These are phyloP conservation scores for Stenchaetothrips biformis DNA, from an alignment of 2,888 invertebrate genomes.

Conservation along the genomic window DNA sequence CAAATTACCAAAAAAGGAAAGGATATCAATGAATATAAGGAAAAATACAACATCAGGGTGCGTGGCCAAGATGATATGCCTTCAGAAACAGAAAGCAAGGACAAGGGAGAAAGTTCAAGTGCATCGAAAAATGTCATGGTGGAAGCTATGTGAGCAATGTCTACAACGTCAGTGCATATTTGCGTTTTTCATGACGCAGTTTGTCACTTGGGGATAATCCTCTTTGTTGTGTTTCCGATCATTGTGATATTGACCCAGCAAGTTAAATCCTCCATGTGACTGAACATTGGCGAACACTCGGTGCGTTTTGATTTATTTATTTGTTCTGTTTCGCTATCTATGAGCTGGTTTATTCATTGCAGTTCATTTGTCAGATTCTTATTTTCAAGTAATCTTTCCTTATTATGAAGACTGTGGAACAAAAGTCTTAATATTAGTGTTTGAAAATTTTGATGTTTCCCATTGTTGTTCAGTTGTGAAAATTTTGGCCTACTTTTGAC, in stretches of 20 bases:
- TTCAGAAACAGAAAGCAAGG: slow-evolving; percentile 33
- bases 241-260: slow-evolving; percentile 3
- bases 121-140: slow-evolving; percentile 37
- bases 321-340: not conserved
- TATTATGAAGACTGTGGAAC: not conserved
- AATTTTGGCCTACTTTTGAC: not conserved
- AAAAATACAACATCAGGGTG: slow-evolving; percentile 81
- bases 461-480: not conserved
- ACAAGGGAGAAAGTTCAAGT: slow-evolving; percentile 34
- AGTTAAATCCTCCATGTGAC: not conserved
- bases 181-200: too few relatives aligned
- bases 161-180: not conserved
- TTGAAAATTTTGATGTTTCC: not conserved
- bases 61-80: slow-evolving; percentile 58
- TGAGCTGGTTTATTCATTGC: not conserved
- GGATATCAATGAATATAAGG: slow-evolving; percentile 89
- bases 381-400: not conserved
- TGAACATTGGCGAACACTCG: not conserved
- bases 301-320: not conserved
- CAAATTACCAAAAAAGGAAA: slow-evolving; percentile 80
- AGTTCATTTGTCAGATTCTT: not conserved
- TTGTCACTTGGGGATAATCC: not conserved
- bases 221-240: not conserved
- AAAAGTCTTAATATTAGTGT: not conserved
- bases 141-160: slow-evolving; percentile 35